Evolutionary conservation across 2,797 vertebrate species (phyloP), one percentile per base, ranked within the genome.

Genomic region (Chelmon rostratus): DNA sequence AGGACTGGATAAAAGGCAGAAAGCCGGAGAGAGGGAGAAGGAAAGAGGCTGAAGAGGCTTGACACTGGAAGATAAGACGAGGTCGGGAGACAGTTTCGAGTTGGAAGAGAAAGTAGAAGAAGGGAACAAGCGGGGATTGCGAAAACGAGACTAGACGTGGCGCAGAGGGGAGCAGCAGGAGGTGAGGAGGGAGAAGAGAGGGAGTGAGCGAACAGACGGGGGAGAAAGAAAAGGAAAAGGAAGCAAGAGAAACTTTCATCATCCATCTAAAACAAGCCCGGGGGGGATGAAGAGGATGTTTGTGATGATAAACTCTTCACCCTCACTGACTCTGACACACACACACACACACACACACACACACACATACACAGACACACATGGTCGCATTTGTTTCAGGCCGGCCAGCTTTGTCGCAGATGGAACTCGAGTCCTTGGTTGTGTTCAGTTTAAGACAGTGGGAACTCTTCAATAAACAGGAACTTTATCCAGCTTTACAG

Each of bases 271-370:
- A 81, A 73, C 40, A 46, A 62, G 71, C 81, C 79, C 2, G 12
- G 9, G 62, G n/a, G n/a, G 86, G 73, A 61, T 10, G 56, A 72
- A 52, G 35, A 57, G 59, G 76, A 82, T 80, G 69, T 75, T 76
- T 81, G 74, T 77, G 73, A 78, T 80, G 69, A 76, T 83, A 84
- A 73, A 16, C 73, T 74, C 73, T 90, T 89, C 83, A 89, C 73
- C 78, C 73, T 79, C 65, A 72, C 23, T 82, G 79, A 78, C 57
- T 77, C 76, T 61, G 81, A 2, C 38, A 52, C 46, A 64, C 71
- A 83, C 44, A 75, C 25, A 66, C 44, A 57, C 63, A 63, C 16
- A 52, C 54, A 66, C 42, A 54, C 37, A 69, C 66, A 77, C 37
- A 59, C 58, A 69, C 46, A 62, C 42, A 58, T 37, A 38, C 49